Evolutionary conservation across 2,888 invertebrate species (phyloP).

Genomic region (Cosmia pyralina): DNA sequence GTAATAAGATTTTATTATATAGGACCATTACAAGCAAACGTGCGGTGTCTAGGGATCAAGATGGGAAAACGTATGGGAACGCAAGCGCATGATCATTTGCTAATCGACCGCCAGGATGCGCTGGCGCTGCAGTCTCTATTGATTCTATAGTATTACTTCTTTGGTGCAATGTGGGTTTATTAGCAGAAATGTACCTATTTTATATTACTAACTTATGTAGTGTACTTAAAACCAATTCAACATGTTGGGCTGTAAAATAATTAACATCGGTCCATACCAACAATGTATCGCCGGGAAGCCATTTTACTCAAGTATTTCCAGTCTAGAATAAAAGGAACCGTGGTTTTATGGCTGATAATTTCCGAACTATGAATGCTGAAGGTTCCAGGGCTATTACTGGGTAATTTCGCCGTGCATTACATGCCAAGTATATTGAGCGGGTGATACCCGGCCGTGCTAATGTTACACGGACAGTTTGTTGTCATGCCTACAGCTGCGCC

Average conservation of each 20-base stretch:
- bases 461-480: constrained; percentile 85
- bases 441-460: constrained; percentile 83
- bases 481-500: constrained; percentile 72
- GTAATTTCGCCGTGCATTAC: constrained; percentile 86
- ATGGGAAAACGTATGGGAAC: constrained; percentile 80
- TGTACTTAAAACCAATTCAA: constrained; percentile 49
- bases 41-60: constrained; percentile 83
- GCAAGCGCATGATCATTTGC: constrained; percentile 73
- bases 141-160: constrained; percentile 63
- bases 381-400: constrained; percentile 85
- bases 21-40: constrained; percentile 84
- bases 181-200: constrained; percentile 50
- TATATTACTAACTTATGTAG: constrained; percentile 57
- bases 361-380: constrained; percentile 88
- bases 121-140: constrained; percentile 56
- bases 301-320: constrained; percentile 81
- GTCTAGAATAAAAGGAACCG: constrained; percentile 84
- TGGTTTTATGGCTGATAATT: constrained; percentile 89
- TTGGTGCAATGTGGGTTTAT: constrained; percentile 49
- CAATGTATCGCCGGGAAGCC: constrained; percentile 74
- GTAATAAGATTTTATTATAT: constrained; percentile 88
- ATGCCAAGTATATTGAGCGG: constrained; percentile 80
- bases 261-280: constrained; percentile 67
- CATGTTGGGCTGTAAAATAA: constrained; percentile 71
- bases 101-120: constrained; percentile 72